A percentile compares a stretch with the other conserved stretches of the same genome.
Conservation (phyloP, 2,113 vertebrate species). For the Mungos mungo region DNA sequence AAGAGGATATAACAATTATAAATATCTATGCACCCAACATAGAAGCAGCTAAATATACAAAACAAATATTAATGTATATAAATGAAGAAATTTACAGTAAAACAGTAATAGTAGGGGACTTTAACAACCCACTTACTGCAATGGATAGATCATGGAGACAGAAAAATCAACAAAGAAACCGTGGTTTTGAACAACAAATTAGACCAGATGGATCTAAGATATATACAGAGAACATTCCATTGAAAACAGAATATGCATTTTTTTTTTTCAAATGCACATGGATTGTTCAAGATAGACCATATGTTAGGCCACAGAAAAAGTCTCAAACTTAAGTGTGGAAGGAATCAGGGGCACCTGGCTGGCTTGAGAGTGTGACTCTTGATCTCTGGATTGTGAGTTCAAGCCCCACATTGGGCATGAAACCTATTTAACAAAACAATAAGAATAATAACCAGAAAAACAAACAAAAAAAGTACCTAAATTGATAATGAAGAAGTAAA, state of each 20-base stretch:
- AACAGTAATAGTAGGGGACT: neutral
- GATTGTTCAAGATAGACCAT: neutral
- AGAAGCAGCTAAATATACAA: neutral
- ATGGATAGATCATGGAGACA: neutral
- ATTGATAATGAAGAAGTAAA: neutral
- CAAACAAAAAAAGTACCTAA: neutral
- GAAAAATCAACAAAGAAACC: neutral
- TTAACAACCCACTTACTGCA: neutral
- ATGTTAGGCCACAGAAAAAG: neutral
- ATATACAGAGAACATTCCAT: neutral
- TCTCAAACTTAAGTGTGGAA: neutral
- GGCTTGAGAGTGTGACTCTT: neutral
- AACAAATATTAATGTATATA: neutral
- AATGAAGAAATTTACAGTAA: neutral
- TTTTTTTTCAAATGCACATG: neutral
- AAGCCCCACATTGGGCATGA: neutral
- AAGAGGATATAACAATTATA: neutral
- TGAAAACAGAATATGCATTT: neutral
- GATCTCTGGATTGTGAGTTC: neutral
- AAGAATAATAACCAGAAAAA: neutral
- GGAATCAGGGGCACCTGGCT: neutral
- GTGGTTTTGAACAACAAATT: neutral
- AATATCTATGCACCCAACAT: neutral
- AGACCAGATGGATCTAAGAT: neutral
- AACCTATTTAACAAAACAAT: neutral